These are phyloP conservation scores for Cistogaster globosa DNA, from an alignment of 2,888 invertebrate species.

Conservation along the genomic window DNA sequence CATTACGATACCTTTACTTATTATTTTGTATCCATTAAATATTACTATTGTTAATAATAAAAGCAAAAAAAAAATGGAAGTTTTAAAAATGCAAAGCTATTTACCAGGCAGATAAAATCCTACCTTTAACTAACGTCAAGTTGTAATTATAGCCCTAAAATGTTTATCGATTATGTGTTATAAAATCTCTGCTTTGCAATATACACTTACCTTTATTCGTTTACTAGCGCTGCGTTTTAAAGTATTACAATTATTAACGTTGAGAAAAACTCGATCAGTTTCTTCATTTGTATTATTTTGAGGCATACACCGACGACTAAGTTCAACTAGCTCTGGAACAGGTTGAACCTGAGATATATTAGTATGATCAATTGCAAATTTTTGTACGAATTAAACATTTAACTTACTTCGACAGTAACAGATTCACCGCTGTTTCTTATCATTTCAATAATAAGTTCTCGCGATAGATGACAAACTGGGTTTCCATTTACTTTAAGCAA, in stretches of 20 bases:
- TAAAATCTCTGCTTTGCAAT: not conserved
- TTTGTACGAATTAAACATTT: not conserved
- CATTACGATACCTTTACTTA: too few species aligned
- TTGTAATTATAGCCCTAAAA: not conserved
- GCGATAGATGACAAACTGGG: slow-evolving; percentile 91
- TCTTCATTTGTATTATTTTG: slow-evolving; percentile 75
- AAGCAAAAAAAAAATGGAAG: too few species aligned
- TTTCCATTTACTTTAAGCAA: slow-evolving; percentile 95
- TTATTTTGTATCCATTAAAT: too few species aligned
- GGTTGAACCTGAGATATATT: slow-evolving; percentile 91
- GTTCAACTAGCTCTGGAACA: slow-evolving; percentile 94
- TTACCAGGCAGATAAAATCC: too few species aligned
- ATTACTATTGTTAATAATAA: too few species aligned
- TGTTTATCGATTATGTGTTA: not conserved
- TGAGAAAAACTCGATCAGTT: slow-evolving; percentile 78
- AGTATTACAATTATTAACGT: slow-evolving; percentile 86
- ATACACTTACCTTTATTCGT: slow-evolving; percentile 85
- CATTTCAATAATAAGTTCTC: slow-evolving; percentile 96
- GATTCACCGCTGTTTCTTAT: slow-evolving; percentile 93
- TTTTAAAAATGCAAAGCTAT: too few species aligned
- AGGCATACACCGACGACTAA: slow-evolving; percentile 89
- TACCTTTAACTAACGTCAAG: too few species aligned
- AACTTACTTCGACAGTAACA: slow-evolving; percentile 92
- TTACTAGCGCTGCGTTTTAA: slow-evolving; percentile 92
- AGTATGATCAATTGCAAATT: too few species aligned